phyloP scores from a whole-genome alignment of 2,888 invertebrate species.

The Torymus tubicola region DNA sequence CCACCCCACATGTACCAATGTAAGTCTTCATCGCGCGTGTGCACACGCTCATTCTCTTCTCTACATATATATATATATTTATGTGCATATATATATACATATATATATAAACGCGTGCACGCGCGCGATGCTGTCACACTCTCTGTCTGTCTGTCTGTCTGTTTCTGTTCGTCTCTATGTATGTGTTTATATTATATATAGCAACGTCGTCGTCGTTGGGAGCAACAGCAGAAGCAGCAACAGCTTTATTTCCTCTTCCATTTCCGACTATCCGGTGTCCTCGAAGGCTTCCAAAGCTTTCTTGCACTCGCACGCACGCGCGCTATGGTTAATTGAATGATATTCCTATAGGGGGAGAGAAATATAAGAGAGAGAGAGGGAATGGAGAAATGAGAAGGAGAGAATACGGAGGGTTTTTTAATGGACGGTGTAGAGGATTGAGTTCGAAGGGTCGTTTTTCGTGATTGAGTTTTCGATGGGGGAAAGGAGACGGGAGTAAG shows the following conservation, averaged over 20 bases:
- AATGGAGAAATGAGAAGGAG: neutral
- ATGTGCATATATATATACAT: neutral
- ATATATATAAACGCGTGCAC: neutral
- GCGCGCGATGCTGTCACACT: neutral
- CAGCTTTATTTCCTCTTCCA: slow-evolving; percentile 20
- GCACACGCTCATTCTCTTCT: slow-evolving; percentile 52
- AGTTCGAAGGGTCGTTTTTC: neutral
- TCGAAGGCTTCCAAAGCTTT: neutral
- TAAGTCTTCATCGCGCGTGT: slow-evolving; percentile 77
- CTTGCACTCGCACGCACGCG: neutral
- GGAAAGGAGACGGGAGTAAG: too few relatives aligned
- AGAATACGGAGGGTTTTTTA: too few relatives aligned
- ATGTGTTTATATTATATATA: neutral
- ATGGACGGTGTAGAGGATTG: neutral
- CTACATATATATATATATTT: slow-evolving; percentile 59
- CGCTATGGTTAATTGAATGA: slow-evolving; percentile 36
- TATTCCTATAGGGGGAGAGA: neutral
- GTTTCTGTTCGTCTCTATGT: neutral
- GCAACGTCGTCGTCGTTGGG: neutral
- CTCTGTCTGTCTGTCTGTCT: neutral
- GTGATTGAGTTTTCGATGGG: too few relatives aligned
- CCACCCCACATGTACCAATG: slow-evolving; percentile 84
- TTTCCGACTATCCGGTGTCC: slow-evolving; percentile 22
- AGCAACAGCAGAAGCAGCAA: neutral
- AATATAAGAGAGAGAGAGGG: neutral